Percentiles rank a stretch among this genome's conserved stretches.
These are phyloP conservation scores for Notolepis coatsorum DNA, from an alignment of 2,797 vertebrate genomes.

Conservation along the genomic window DNA sequence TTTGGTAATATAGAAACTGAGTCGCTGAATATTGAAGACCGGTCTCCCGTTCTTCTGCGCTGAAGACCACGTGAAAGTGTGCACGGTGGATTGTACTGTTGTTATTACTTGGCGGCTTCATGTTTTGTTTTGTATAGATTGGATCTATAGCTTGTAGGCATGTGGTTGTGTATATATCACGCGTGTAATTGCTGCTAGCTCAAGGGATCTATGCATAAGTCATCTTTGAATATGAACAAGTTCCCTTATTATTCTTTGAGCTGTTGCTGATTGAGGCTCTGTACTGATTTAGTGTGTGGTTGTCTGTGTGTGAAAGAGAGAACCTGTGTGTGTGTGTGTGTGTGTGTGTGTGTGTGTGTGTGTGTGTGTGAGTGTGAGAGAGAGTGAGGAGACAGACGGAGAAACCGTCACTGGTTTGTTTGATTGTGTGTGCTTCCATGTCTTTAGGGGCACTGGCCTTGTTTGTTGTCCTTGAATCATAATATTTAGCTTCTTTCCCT, in stretches of 20 bases:
- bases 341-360: background rate
- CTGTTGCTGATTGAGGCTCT: constrained; percentile 4
- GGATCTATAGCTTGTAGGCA: constrained; percentile 12
- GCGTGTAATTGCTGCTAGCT: constrained; percentile 15
- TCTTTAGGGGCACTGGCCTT: background rate
- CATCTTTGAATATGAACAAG: constrained; percentile 27
- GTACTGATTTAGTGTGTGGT: background rate
- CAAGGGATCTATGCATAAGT: constrained; percentile 24
- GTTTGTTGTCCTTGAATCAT: constrained; percentile 1
- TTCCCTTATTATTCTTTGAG: constrained; percentile 5
- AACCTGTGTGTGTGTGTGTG: background rate
- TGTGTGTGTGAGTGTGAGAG: background rate
- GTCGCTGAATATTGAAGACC: constrained; percentile 32
- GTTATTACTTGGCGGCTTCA: constrained; percentile 17
- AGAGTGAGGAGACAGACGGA: no score
- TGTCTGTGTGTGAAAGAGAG: background rate
- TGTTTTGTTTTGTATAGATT: constrained; percentile 20
- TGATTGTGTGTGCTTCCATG: background rate
- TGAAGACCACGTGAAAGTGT: constrained; percentile 14
- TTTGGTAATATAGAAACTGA: constrained; percentile 41
- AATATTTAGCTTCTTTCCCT: constrained; percentile 19
- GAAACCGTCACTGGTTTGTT: background rate
- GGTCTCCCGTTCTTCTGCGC: no score
- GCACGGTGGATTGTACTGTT: constrained; percentile 20
- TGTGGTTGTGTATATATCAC: constrained; percentile 27